phyloP scores from a whole-genome alignment of 2,797 vertebrate genomes.

The Chlorospingus flavigularis region DNA sequence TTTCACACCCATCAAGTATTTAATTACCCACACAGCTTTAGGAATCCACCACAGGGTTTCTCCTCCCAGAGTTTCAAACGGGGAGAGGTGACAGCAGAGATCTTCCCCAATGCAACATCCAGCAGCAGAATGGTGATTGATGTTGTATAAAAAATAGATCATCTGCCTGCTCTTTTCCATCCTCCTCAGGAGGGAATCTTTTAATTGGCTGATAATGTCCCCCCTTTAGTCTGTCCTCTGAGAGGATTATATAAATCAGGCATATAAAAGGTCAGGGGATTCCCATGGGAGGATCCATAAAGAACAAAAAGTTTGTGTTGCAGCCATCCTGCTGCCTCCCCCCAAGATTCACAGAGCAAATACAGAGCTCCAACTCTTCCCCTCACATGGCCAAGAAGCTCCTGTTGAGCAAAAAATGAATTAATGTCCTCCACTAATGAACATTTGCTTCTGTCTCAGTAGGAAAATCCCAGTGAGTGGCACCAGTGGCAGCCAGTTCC shows the following conservation, averaged over 20 bases:
- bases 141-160: conserved; percentile 16
- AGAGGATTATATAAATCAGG: conserved; percentile 48
- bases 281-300: conserved; percentile 9
- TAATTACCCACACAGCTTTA: neutral
- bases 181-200: conserved; percentile 41
- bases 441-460: neutral
- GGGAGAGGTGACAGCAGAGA: neutral
- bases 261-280: conserved; percentile 44
- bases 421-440: neutral
- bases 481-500: neutral
- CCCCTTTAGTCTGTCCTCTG: conserved; percentile 14
- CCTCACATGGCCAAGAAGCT: neutral
- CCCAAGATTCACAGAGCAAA: neutral
- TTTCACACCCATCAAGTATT: neutral
- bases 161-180: conserved; percentile 26
- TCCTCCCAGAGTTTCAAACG: neutral
- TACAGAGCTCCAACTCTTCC: neutral
- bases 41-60: neutral
- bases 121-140: conserved; percentile 24
- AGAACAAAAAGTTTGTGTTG: conserved; percentile 5
- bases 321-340: neutral
- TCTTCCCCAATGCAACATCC: conserved; percentile 10
- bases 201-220: conserved; percentile 58
- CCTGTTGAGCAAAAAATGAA: neutral
- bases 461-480: neutral